These are phyloP conservation scores for Siphamia tubifer DNA, from an alignment of 2,113 vertebrate genomes.

Conservation along the genomic window DNA sequence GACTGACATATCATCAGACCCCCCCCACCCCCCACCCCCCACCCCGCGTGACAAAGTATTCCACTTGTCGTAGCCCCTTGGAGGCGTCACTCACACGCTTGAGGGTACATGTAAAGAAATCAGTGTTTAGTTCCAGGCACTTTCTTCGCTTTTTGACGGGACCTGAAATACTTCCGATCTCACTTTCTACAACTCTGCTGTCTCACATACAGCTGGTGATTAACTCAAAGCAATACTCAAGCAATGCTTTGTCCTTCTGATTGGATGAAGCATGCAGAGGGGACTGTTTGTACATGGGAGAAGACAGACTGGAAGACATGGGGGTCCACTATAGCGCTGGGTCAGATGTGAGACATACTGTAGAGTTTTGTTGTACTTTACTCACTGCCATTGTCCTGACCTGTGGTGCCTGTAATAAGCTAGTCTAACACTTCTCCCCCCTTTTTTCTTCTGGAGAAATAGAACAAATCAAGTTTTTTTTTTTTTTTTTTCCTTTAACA, in stretches of 20 bases:
- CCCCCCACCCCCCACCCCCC: too few relatives aligned
- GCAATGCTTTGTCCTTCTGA: conserved; percentile 21
- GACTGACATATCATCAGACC: neutral
- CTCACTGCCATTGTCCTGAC: conserved; percentile 70
- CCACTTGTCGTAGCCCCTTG: neutral
- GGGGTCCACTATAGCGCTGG: neutral
- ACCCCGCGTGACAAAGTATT: neutral
- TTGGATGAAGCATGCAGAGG: conserved; percentile 1
- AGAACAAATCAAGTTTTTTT: conserved; percentile 44
- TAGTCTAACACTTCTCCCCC: conserved; percentile 29
- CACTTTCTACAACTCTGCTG: neutral
- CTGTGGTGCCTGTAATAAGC: conserved; percentile 69
- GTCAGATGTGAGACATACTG: conserved; percentile 44
- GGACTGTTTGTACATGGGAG: conserved; percentile 11
- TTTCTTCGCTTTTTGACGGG: neutral
- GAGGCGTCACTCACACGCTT: neutral
- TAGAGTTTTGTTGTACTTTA: conserved; percentile 50
- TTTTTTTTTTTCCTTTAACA: neutral
- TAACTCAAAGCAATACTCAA: conserved; percentile 60
- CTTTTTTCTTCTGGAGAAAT: conserved; percentile 31
- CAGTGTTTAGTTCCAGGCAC: conserved; percentile 5
- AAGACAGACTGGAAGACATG: neutral
- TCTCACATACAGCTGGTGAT: neutral
- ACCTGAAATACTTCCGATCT: neutral
- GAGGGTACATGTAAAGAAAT: neutral